Percentiles rank a stretch among this genome's conserved stretches.
Evolutionary conservation across 1,140 invertebrate species (phyloP).

Genomic region (Probaryconus sp.): DNA sequence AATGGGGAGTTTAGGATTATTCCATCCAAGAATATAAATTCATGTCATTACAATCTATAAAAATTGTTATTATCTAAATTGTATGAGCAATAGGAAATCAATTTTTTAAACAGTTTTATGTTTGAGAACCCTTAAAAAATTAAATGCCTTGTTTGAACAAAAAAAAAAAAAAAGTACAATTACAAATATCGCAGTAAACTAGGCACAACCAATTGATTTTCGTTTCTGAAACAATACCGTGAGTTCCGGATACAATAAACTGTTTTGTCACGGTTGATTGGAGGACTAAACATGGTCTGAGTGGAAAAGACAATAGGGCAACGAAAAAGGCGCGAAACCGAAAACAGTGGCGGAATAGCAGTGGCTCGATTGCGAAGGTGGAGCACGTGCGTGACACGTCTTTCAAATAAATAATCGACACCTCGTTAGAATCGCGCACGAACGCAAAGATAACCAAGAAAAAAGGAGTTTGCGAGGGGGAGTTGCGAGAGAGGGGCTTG

Average conservation of each 20-base stretch:
- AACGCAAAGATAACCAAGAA: slow-evolving; percentile 6
- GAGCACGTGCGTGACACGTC: slow-evolving; percentile 65
- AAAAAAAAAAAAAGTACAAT: too few relatives aligned
- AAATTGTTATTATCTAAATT: too few relatives aligned
- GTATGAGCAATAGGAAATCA: too few relatives aligned
- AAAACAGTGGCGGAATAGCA: slow-evolving; percentile 40
- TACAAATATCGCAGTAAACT: too few relatives aligned
- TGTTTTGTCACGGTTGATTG: slow-evolving; percentile 34
- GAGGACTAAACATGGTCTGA: slow-evolving; percentile 63
- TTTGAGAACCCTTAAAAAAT: too few relatives aligned
- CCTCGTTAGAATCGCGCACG: slow-evolving; percentile 35
- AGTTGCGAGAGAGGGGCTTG: slow-evolving; percentile 28
- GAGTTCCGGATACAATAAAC: slow-evolving; percentile 54
- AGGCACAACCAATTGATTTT: too few relatives aligned
- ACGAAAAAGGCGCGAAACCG: slow-evolving; percentile 69
- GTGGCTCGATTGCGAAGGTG: slow-evolving; percentile 63
- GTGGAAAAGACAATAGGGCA: slow-evolving; percentile 63
- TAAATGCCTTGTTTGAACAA: too few relatives aligned
- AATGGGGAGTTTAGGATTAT: too few relatives aligned
- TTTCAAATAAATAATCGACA: slow-evolving; percentile 66
- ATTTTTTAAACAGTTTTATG: too few relatives aligned
- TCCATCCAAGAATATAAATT: too few relatives aligned
- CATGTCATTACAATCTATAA: too few relatives aligned
- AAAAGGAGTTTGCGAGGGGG: slow-evolving; percentile 13
- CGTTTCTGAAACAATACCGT: slow-evolving; percentile 25